Evolutionary conservation across 2,797 vertebrate species (phyloP), one percentile per base, ranked within the genome.

Genomic region (Psittacula derbiana): DNA sequence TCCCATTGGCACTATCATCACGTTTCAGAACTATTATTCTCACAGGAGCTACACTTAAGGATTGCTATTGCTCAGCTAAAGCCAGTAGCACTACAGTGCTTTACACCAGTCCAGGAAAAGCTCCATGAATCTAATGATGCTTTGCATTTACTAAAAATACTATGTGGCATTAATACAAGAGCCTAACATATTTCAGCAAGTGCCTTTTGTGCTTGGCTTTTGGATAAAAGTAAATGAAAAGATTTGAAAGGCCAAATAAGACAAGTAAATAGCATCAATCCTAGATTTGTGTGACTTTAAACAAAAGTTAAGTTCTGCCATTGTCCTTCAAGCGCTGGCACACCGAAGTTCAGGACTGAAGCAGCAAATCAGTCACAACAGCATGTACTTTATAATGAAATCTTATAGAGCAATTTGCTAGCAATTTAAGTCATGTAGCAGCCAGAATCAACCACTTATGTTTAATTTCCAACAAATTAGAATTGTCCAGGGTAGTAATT

Each of bases 381-480:
- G 16, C 69, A 23, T 90, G 61, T 95, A 80, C 92, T 74, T 79
- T 64, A 46, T 88, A 94, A 94, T 74, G 67, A 95, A 94, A 93
- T 43, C 44, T 44, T 88, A 94, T 76, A 91, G 88, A 95, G 93
- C 58, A 94, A 95, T 92, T 93, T 87, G 50, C 49, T 55, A 75
- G 75, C 60, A 88, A 96, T 94, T 92, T 95, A 90, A 81, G 80
- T 76, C 86, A 46, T 82, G 52, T 31, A 92, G 62, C 65, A 95
- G 91, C 25, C 86, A 87, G 65, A 84, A 73, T 69, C 71, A 92
- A 75, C 79, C 80, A 93, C 82, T 94, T 95, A 69, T 30, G 18
- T 23, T 87, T 95, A 74, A 93, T 92, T 62, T 76, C 92, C 75
- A 86, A 76, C 60, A 86, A 82, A 96, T 91, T 82, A 96, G 57